Conservation (phyloP, 1,140 invertebrate genomes). For the Drosophila sproati region DNA sequence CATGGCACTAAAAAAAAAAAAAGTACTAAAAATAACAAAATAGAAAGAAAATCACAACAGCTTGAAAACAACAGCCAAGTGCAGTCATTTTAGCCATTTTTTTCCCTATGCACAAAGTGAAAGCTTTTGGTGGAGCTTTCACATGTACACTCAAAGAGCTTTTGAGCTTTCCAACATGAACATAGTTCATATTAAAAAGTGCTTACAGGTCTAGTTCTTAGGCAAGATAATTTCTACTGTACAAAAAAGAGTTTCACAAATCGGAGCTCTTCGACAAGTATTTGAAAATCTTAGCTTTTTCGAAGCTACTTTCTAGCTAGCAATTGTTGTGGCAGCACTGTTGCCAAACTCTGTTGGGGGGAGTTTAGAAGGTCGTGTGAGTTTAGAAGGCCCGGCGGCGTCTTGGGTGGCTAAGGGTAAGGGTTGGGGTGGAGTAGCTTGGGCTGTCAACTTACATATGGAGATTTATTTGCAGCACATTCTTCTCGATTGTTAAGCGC, state of each 20-base stretch:
- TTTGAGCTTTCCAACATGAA: too few species aligned
- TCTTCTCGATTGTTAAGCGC: constrained; percentile 57
- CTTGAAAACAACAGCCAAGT: neutral
- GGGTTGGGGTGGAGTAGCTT: neutral
- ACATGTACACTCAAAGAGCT: too few species aligned
- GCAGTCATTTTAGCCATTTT: neutral
- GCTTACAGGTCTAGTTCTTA: too few species aligned
- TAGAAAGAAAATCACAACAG: neutral
- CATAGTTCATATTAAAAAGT: too few species aligned
- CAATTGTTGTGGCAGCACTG: constrained; percentile 7
- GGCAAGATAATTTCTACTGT: too few species aligned
- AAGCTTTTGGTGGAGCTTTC: neutral
- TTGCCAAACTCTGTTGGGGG: neutral
- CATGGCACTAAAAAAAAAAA: constrained; percentile 8
- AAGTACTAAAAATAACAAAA: constrained; percentile 7
- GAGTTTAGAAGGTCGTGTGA: neutral
- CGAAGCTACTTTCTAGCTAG: neutral
- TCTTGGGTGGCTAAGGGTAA: neutral
- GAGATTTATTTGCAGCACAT: constrained; percentile 70
- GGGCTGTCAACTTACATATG: constrained; percentile 74
- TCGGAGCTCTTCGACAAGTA: too few species aligned
- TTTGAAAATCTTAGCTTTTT: neutral
- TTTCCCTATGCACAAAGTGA: neutral
- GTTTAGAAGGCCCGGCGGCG: neutral
- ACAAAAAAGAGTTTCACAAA: too few species aligned